Evolutionary conservation across 1,140 invertebrate species (phyloP).

Genomic region (Lutraria rhynchaena): DNA sequence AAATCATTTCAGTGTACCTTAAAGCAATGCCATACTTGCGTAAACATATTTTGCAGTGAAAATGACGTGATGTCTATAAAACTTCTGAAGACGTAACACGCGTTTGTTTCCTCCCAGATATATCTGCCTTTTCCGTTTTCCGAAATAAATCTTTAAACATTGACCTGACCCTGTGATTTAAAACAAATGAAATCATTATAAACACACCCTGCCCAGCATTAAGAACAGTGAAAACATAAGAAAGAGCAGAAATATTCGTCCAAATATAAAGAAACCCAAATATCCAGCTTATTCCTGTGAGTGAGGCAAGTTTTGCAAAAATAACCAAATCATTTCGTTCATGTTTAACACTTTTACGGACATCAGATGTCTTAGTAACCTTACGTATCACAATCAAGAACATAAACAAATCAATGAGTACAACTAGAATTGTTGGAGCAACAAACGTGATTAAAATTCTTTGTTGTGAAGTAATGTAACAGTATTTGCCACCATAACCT

Average conservation of each 20-base stretch:
- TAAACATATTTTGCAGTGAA: too few species aligned
- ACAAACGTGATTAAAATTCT: not conserved
- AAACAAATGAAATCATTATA: conserved; percentile 13
- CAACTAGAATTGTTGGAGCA: conserved; percentile 2
- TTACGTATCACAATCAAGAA: conserved; percentile 6
- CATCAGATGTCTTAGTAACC: not conserved
- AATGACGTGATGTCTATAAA: too few species aligned
- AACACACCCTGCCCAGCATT: conserved; percentile 32
- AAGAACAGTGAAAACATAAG: conserved; percentile 13
- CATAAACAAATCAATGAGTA: conserved; percentile 24
- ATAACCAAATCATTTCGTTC: conserved; percentile 26
- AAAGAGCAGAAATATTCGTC: not conserved
- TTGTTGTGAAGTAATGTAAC: not conserved
- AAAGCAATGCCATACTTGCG: too few species aligned
- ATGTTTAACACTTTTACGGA: not conserved
- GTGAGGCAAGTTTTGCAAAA: conserved; percentile 25
- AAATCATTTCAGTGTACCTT: too few species aligned
- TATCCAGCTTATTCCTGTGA: conserved; percentile 28
- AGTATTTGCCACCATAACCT: conserved; percentile 21
- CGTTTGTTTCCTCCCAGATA: too few species aligned
- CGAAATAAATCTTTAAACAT: too few species aligned
- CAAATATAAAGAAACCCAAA: conserved; percentile 14
- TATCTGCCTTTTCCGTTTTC: too few species aligned
- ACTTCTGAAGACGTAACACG: too few species aligned
- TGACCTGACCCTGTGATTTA: not conserved